phyloP scores from a whole-genome alignment of 2,888 invertebrate genomes.

The Autographa pulchrina region DNA sequence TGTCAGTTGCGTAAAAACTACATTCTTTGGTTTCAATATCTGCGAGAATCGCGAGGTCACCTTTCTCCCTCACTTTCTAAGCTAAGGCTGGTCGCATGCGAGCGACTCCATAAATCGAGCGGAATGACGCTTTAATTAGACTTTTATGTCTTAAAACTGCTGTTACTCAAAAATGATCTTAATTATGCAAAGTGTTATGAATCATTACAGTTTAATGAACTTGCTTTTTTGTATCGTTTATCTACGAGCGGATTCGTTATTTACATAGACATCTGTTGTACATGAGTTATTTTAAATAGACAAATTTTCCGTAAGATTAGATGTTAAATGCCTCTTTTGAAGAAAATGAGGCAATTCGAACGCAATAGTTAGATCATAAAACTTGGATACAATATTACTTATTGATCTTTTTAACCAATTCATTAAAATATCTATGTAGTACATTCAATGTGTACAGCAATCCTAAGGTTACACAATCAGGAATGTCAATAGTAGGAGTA shows the following conservation, averaged over 20 bases:
- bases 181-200: neutral
- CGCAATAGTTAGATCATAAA: too few relatives aligned
- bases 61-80: conserved; percentile 82
- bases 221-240: neutral
- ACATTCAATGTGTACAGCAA: neutral
- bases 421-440: neutral
- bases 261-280: too few relatives aligned
- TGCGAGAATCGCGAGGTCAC: conserved; percentile 67
- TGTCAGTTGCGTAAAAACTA: conserved; percentile 67
- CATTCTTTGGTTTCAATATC: conserved; percentile 70
- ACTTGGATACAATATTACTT: too few relatives aligned
- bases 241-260: too few relatives aligned
- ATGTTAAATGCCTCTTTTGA: too few relatives aligned
- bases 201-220: neutral
- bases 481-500: conserved; percentile 33
- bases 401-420: neutral
- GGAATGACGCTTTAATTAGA: neutral
- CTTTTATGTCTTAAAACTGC: neutral
- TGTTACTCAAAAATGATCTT: neutral
- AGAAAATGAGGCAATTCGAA: too few relatives aligned
- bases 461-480: conserved; percentile 17
- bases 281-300: too few relatives aligned
- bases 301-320: too few relatives aligned
- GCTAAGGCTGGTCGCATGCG: conserved; percentile 42
- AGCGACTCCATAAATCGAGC: conserved; percentile 6